Percentiles rank a stretch among this genome's conserved stretches.
Conservation (phyloP, 2,888 invertebrate genomes). For the Leucozona laternaria region DNA sequence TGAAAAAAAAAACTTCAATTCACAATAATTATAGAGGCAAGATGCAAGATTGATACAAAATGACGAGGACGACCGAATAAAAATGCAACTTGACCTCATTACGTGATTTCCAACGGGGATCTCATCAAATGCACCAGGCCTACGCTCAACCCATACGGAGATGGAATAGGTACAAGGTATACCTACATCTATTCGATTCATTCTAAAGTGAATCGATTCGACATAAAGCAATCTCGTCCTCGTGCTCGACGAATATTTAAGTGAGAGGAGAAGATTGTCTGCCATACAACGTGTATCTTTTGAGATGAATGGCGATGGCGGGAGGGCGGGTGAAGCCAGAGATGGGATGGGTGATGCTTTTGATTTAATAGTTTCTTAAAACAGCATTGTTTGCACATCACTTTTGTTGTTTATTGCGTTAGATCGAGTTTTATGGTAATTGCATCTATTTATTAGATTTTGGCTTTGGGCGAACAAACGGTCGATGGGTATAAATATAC, state of each 20-base stretch:
- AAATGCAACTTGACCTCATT: conserved; percentile 70
- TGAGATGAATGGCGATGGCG: conserved; percentile 24
- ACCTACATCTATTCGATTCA: conserved; percentile 20
- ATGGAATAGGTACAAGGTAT: background rate
- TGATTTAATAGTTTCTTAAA: conserved; percentile 41
- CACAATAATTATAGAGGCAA: background rate
- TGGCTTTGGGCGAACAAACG: conserved; percentile 33
- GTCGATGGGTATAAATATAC: background rate
- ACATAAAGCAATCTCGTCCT: conserved; percentile 46
- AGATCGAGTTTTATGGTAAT: conserved; percentile 68
- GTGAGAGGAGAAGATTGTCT: conserved; percentile 46
- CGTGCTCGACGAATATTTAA: conserved; percentile 6
- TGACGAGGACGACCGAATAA: background rate
- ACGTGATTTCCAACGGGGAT: conserved; percentile 64
- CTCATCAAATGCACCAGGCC: conserved; percentile 24
- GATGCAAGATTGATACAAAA: conserved; percentile 5
- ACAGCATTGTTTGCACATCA: conserved; percentile 54
- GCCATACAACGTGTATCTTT: conserved; percentile 34
- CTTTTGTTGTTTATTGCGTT: conserved; percentile 56
- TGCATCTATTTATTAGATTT: conserved; percentile 58
- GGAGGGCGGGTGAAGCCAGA: background rate
- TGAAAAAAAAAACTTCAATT: background rate
- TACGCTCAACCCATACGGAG: background rate
- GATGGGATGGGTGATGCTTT: conserved; percentile 14
- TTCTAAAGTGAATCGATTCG: conserved; percentile 21